phyloP scores from a whole-genome alignment of 2,113 vertebrate genomes.

The Chunga burmeisteri region DNA sequence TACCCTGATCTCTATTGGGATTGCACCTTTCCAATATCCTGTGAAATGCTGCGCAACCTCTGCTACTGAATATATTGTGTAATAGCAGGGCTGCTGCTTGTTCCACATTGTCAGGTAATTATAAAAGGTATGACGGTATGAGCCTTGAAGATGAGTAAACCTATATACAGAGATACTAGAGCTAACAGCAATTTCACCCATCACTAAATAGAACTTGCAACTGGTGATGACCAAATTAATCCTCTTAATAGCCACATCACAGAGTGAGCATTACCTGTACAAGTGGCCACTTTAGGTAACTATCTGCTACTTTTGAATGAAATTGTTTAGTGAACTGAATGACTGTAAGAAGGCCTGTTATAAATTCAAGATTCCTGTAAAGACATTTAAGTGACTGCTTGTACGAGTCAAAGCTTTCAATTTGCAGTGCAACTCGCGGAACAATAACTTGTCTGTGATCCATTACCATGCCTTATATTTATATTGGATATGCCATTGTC shows the following conservation, averaged over 20 bases:
- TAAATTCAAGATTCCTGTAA: conserved; percentile 23
- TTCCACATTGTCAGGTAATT: neutral
- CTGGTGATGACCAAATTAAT: neutral
- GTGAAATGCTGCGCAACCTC: neutral
- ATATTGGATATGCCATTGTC: neutral
- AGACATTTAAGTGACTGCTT: neutral
- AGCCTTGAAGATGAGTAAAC: neutral
- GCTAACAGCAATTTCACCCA: neutral
- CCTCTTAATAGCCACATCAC: neutral
- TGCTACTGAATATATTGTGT: neutral
- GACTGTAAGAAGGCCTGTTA: neutral
- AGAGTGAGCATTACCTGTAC: neutral
- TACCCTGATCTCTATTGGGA: neutral
- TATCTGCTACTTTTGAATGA: neutral
- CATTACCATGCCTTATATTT: conserved; percentile 4
- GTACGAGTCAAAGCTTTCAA: neutral
- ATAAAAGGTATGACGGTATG: neutral
- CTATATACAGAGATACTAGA: neutral
- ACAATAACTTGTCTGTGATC: neutral
- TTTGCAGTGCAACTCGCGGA: neutral
- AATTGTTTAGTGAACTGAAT: neutral
- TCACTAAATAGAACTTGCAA: neutral
- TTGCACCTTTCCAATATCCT: neutral
- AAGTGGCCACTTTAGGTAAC: neutral
- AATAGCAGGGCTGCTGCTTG: neutral